Base-by-base conservation (phyloP, 2,888 invertebrate genomes). In the Andrena fulva region DNA sequence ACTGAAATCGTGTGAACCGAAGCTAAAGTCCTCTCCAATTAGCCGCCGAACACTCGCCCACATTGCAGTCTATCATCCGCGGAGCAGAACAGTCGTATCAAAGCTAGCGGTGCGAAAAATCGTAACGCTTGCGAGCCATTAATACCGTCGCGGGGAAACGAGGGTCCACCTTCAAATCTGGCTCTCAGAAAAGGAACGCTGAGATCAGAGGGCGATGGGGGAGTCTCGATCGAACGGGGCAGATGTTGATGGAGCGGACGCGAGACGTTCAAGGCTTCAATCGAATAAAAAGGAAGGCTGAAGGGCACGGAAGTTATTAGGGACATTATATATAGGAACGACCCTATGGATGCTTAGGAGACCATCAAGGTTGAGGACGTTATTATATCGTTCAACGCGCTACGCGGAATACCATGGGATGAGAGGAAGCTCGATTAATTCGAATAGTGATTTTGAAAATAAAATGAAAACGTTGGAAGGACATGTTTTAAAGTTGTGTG, bases 241-340 rank as follows among this genome's bases (percentile, higher is more conserved):
- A 62, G 69, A 75, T 75, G 69, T 59, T 75, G 35, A 31, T 24
- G 59, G 50, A 69, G 59, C 54, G 56, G 35, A 68, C 54, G 68
- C 68, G 48, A 69, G 50, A 60, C 60, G 60, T 27, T 60, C 24
- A 42, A 69, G 69, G 50, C 70, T 35, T 70, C 75, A 60, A 70
- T 70, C 60, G 60, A 75, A 70, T 62, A 31, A 72, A 60, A 12
- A 29, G 29, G 29, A 27, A 59, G 31, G 42, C 10, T 50, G 31
- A 56, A 33, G n/a, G 69, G 48, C 31, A 24, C 70, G 75, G 70
- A 75, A 70, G 70, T 62, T 75, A 33, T 60, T 50, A 60, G 31
- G 48, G 60, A 50, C 48, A 60, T 75, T 75, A 75, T 29, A 31
- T 5, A 20, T 52, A 48, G 69, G 56, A 33, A 48, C 42, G 29